A percentile compares a stretch with the other conserved stretches of the same genome.
Conservation (phyloP, 2,888 invertebrate species). For the Hirtodrosophila confusa region DNA sequence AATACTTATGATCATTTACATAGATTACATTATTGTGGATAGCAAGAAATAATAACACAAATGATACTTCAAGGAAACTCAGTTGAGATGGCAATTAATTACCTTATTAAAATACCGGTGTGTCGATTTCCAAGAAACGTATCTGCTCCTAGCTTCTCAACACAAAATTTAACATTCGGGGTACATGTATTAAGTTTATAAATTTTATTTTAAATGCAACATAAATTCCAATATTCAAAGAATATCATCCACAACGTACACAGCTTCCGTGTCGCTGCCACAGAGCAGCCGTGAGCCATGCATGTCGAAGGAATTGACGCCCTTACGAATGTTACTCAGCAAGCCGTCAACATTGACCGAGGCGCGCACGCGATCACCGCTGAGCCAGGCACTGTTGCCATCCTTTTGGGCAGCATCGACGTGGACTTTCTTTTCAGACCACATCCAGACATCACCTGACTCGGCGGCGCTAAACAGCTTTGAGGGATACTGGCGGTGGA, state of each 20-base stretch:
- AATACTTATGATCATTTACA: too few species aligned
- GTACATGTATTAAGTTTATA: background rate
- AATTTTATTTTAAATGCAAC: conserved; percentile 12
- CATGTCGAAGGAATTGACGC: conserved; percentile 93
- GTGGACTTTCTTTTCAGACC: conserved; percentile 89
- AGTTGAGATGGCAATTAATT: too few species aligned
- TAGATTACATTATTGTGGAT: too few species aligned
- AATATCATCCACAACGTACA: conserved; percentile 90
- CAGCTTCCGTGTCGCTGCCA: conserved; percentile 94
- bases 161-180: too few species aligned
- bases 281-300: conserved; percentile 90
- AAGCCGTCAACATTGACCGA: conserved; percentile 86
- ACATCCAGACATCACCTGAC: conserved; percentile 95
- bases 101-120: too few species aligned
- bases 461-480: conserved; percentile 92
- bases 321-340: conserved; percentile 89
- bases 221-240: conserved; percentile 14
- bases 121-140: too few species aligned
- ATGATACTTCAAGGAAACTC: too few species aligned
- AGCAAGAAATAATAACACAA: too few species aligned
- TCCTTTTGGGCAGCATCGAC: conserved; percentile 60
- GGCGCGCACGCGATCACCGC: conserved; percentile 88
- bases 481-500: conserved; percentile 93
- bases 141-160: too few species aligned
- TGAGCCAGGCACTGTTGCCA: conserved; percentile 87